Conservation (phyloP, 2,113 vertebrate species). For the Nasalis larvatus region DNA sequence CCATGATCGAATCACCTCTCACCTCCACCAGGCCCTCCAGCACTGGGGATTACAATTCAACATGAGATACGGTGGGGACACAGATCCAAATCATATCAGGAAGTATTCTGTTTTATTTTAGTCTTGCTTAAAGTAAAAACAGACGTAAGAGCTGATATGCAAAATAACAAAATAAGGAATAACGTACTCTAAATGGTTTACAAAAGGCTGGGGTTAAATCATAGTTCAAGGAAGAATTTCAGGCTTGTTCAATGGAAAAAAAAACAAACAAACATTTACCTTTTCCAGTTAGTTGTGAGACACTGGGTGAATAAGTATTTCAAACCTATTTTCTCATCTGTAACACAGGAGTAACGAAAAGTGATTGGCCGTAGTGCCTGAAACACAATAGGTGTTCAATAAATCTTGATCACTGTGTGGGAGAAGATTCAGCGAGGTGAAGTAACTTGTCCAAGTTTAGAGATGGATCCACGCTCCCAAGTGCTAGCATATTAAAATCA, state of each 20-base stretch:
- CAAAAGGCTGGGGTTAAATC: not conserved
- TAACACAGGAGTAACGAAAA: conserved; percentile 32
- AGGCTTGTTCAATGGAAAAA: not conserved
- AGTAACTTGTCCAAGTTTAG: not conserved
- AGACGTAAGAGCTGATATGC: not conserved
- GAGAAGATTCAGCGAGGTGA: conserved; percentile 4
- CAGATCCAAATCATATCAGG: too few species aligned
- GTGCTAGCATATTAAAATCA: not conserved
- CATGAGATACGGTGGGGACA: too few species aligned
- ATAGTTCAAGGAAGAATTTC: not conserved
- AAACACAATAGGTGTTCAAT: not conserved
- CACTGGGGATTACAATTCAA: too few species aligned
- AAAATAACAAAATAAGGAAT: conserved; percentile 26
- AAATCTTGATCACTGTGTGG: not conserved
- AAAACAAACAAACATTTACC: not conserved
- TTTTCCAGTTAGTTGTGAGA: not conserved
- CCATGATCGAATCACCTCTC: too few species aligned
- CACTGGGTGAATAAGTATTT: not conserved
- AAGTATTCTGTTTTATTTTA: not conserved
- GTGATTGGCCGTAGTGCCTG: not conserved
- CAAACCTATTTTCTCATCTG: not conserved
- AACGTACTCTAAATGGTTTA: not conserved
- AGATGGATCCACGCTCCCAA: not conserved
- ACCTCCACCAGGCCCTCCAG: too few species aligned
- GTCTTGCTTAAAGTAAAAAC: conserved; percentile 18